Percentiles rank a stretch among this genome's conserved stretches.
phyloP scores from a whole-genome alignment of 1,140 invertebrate species.

The Cyclina sinensis region DNA sequence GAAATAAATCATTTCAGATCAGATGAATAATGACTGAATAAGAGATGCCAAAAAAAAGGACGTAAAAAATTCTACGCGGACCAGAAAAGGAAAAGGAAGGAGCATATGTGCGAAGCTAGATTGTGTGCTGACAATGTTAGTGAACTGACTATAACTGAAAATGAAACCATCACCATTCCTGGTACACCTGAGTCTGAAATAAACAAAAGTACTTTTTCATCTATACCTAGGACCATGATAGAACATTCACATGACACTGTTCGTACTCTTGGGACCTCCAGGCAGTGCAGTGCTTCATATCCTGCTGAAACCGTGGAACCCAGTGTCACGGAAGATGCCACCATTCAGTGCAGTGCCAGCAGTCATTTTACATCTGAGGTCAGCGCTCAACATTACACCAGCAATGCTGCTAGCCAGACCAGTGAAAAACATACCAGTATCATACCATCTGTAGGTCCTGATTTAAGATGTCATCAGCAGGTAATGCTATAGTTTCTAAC shows the following conservation, averaged over 20 bases:
- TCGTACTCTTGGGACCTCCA: neutral
- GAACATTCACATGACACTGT: slow-evolving; percentile 43
- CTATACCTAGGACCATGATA: slow-evolving; percentile 34
- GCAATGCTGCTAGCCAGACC: slow-evolving; percentile 41
- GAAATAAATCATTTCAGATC: slow-evolving; percentile 41
- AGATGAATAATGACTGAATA: slow-evolving; percentile 42
- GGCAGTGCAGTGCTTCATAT: slow-evolving; percentile 35
- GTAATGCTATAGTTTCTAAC: slow-evolving; percentile 42
- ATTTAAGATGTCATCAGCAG: slow-evolving; percentile 43
- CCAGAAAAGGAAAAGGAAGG: slow-evolving; percentile 37
- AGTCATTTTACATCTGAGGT: slow-evolving; percentile 41
- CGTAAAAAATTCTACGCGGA: slow-evolving; percentile 43
- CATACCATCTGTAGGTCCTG: slow-evolving; percentile 29
- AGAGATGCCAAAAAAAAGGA: slow-evolving; percentile 43
- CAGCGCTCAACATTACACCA: slow-evolving; percentile 40
- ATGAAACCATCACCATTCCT: slow-evolving; percentile 43
- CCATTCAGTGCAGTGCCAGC: slow-evolving; percentile 37
- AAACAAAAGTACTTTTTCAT: slow-evolving; percentile 45
- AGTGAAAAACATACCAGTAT: slow-evolving; percentile 41
- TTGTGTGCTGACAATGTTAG: slow-evolving; percentile 43
- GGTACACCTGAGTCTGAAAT: slow-evolving; percentile 43
- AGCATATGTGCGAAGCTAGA: slow-evolving; percentile 33
- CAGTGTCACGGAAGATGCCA: slow-evolving; percentile 25
- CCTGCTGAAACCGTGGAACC: slow-evolving; percentile 39
- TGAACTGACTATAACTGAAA: slow-evolving; percentile 44